phyloP scores from a whole-genome alignment of 2,113 vertebrate species.

The Arenaria interpres region DNA sequence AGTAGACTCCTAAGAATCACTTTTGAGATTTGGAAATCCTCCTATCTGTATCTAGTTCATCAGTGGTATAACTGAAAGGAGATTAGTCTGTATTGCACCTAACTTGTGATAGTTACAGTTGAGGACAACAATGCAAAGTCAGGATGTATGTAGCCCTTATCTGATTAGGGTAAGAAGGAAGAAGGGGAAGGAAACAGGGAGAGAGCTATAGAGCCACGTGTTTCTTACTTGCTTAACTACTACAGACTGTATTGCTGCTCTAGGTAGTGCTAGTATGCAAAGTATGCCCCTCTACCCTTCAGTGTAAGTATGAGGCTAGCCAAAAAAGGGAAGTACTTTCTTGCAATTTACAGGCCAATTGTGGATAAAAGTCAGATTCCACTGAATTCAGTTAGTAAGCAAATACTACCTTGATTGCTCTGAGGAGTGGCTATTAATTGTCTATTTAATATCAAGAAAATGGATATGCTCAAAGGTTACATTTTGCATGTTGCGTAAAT shows the following conservation, averaged over 20 bases:
- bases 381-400: background rate
- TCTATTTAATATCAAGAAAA: background rate
- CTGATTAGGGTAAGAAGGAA: background rate
- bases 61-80: background rate
- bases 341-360: background rate
- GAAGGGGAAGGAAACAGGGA: background rate
- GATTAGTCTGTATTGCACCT: background rate
- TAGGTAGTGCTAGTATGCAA: no score
- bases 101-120: background rate
- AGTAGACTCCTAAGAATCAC: background rate
- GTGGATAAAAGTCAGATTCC: background rate
- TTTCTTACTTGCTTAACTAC: background rate
- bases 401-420: background rate
- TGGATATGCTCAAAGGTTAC: background rate
- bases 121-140: background rate
- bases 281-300: accelerated
- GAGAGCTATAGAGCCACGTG: accelerated
- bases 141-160: background rate
- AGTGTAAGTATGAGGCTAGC: no score
- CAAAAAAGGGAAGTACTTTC: background rate
- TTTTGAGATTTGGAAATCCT: background rate
- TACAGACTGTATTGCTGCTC: background rate
- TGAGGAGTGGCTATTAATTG: background rate
- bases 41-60: background rate
- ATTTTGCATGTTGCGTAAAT: background rate